Percentiles rank a stretch among this genome's conserved stretches.
These are phyloP conservation scores for Pangasianodon gigas DNA, from an alignment of 2,113 vertebrate genomes.

Conservation along the genomic window DNA sequence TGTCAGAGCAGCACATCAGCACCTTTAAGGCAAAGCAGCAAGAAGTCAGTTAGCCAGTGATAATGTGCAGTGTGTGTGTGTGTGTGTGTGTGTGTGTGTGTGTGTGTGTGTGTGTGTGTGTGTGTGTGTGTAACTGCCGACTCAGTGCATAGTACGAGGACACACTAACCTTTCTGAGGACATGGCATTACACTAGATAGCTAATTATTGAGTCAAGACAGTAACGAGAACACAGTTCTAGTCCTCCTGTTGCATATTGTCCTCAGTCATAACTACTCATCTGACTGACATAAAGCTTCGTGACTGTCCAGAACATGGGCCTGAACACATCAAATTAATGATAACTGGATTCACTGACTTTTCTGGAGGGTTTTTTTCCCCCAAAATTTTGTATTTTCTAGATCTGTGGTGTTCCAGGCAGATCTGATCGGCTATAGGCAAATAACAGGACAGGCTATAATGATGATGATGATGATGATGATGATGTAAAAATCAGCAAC, in stretches of 20 bases:
- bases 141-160: not conserved
- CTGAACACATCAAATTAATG: not conserved
- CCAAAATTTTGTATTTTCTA: too few species aligned
- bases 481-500: too few species aligned
- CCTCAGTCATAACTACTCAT: not conserved
- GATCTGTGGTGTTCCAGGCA: too few species aligned
- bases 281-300: not conserved
- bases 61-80: not conserved
- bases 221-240: not conserved
- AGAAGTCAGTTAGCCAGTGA: not conserved
- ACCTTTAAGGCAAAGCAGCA: constrained; percentile 11
- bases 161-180: not conserved
- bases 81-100: not conserved
- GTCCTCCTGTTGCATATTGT: not conserved
- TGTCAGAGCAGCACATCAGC: constrained; percentile 17
- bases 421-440: too few species aligned
- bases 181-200: not conserved
- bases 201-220: not conserved
- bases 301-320: not conserved
- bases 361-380: not conserved
- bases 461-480: too few species aligned
- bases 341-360: not conserved
- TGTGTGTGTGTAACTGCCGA: not conserved
- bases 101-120: not conserved
- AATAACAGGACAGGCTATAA: too few species aligned